phyloP scores from a whole-genome alignment of 2,888 invertebrate species.

The Rotaria macrura region DNA sequence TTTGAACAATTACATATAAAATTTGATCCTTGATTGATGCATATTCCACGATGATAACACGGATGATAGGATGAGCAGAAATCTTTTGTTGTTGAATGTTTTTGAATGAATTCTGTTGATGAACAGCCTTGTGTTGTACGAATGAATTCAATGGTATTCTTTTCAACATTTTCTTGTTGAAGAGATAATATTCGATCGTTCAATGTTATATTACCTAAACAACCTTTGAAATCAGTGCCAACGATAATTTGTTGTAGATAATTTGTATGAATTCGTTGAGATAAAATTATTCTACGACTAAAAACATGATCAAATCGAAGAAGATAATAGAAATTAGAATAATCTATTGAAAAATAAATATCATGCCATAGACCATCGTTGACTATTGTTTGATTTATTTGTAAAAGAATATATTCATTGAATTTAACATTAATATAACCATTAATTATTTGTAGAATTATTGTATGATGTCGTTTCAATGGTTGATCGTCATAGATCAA shows the following conservation, averaged over 20 bases:
- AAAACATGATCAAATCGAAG: slow-evolving; percentile 9
- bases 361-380: slow-evolving; percentile 18
- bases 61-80: not conserved
- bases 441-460: not conserved
- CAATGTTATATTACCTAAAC: not conserved
- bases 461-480: not conserved
- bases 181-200: not conserved
- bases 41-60: not conserved
- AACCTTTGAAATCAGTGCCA: not conserved
- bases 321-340: not conserved
- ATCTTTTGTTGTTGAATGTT: not conserved
- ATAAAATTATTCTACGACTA: not conserved
- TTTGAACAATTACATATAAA: not conserved
- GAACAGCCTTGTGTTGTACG: not conserved
- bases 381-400: not conserved
- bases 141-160: not conserved
- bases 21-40: not conserved
- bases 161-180: not conserved
- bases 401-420: not conserved
- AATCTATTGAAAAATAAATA: not conserved
- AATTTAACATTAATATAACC: not conserved
- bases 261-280: not conserved
- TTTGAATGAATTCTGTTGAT: not conserved
- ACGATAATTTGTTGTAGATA: not conserved
- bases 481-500: not conserved